A percentile compares a stretch with the other conserved stretches of the same genome.
Evolutionary conservation across 2,113 vertebrate species (phyloP).

Genomic region (Phrynosoma blainvillii): DNA sequence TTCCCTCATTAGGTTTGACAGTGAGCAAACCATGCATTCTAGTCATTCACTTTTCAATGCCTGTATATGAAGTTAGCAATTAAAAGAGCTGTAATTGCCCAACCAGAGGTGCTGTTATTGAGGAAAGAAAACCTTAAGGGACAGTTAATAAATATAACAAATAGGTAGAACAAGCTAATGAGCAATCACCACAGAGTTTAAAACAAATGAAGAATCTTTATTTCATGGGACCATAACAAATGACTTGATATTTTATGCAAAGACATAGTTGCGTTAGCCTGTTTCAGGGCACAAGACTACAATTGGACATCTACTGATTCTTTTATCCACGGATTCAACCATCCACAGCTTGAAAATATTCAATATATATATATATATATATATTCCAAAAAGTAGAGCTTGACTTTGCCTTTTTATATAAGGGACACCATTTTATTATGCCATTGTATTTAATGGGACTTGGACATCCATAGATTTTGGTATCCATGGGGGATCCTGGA

Average conservation of each 20-base stretch:
- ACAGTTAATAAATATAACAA: constrained; percentile 14
- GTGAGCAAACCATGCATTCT: background rate
- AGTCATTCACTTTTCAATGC: background rate
- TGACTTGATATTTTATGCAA: background rate
- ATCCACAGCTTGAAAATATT: too few relatives aligned
- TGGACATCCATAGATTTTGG: too few relatives aligned
- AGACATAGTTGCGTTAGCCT: too few relatives aligned
- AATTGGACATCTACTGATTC: too few relatives aligned
- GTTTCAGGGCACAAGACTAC: too few relatives aligned
- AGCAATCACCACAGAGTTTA: background rate
- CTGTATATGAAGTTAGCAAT: background rate
- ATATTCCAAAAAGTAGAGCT: too few relatives aligned
- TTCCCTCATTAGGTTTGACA: background rate
- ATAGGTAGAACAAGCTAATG: background rate
- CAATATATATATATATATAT: too few relatives aligned
- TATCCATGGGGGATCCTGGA: too few relatives aligned
- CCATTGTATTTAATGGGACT: too few relatives aligned
- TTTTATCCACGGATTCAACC: too few relatives aligned
- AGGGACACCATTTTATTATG: too few relatives aligned
- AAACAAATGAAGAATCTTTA: background rate
- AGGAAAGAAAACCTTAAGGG: background rate
- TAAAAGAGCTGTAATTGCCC: background rate
- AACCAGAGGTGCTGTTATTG: background rate
- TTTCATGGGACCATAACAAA: background rate
- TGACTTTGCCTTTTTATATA: too few relatives aligned